Evolutionary conservation across 2,113 vertebrate genomes (phyloP), one percentile per base, ranked within the genome.

Genomic region (Equus przewalskii): DNA sequence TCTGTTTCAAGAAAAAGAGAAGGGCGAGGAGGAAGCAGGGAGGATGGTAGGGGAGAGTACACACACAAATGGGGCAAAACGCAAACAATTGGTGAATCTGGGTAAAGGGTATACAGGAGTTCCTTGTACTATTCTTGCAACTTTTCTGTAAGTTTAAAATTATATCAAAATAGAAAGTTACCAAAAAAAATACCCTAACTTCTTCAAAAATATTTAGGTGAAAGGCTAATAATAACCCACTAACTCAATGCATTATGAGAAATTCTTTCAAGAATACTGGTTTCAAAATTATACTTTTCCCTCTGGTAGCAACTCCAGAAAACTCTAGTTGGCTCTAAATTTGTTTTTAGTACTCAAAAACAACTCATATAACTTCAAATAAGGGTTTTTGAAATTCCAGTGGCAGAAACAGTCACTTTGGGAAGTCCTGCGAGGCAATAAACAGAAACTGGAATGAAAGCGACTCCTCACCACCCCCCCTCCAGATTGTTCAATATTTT

Each of bases 151-250:
- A 75, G 18, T 65, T 76, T 93, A 33, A 89, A 91, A 81, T 41
- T 84, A 6, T 15, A 73, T 70, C 41, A 85, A 89, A 94, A 67
- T 56, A 95, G 8, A 94, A 92, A 76, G n/a, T 62, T 46, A 64
- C 22, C 12, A 49, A 51, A 51, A 44, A 69, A 82, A 89, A 80
- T 30, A 58, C 7, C 10, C 30, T 41, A 82, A 64, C 26, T 64
- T 62, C 3, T 30, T 46, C 46, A 12, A 64, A 91, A 58, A 82
- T 21, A 75, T 58, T 58, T 46, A 95, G 36, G 78, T 36, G 60
- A 91, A 89, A 90, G 33, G 75, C 44, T 89, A 92, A 89, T 54
- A 56, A 56, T 56, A 96, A 78, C 14, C 88, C 73, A 84, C 16
- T 64, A 75, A 92, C 22, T 65, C 21, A 67, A 54, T 30, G n/a